phyloP scores from a whole-genome alignment of 2,888 invertebrate genomes.

The Drosophila kambysellisi region DNA sequence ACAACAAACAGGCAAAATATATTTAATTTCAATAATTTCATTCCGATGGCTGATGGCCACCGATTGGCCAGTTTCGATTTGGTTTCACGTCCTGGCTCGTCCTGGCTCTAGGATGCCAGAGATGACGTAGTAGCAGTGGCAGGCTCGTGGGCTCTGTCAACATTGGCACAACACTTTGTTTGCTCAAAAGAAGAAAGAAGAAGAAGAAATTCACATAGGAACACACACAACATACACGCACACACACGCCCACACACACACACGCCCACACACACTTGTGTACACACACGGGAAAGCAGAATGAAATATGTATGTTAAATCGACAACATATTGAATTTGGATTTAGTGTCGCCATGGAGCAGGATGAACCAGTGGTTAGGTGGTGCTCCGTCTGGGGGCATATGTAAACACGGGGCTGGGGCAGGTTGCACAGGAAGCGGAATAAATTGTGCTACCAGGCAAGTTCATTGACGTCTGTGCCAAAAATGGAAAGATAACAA shows the following conservation, averaged over 20 bases:
- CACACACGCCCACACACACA: constrained; percentile 16
- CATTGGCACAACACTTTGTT: constrained; percentile 76
- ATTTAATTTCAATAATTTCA: constrained; percentile 73
- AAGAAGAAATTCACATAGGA: not conserved
- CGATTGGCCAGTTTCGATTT: constrained; percentile 37
- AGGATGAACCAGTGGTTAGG: constrained; percentile 18
- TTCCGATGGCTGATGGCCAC: constrained; percentile 40
- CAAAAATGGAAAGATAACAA: constrained; percentile 58
- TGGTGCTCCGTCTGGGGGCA: constrained; percentile 8
- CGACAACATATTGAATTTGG: constrained; percentile 79
- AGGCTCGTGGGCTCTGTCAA: constrained; percentile 68
- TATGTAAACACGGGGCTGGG: constrained; percentile 39
- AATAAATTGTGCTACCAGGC: constrained; percentile 13
- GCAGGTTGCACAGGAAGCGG: constrained; percentile 27
- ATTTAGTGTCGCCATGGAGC: constrained; percentile 61
- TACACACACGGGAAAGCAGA: constrained; percentile 40
- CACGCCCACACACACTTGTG: not conserved
- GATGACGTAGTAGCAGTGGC: constrained; percentile 57
- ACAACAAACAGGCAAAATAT: constrained; percentile 49
- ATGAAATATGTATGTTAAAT: constrained; percentile 75
- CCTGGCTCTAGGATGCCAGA: constrained; percentile 7
- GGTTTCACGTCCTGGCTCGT: constrained; percentile 5
- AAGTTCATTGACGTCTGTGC: constrained; percentile 55
- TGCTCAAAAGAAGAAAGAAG: constrained; percentile 29
- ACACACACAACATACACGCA: not conserved